A percentile compares a stretch with the other conserved stretches of the same genome.
phyloP scores from a whole-genome alignment of 2,113 vertebrate species.

The Delphinapterus leucas region DNA sequence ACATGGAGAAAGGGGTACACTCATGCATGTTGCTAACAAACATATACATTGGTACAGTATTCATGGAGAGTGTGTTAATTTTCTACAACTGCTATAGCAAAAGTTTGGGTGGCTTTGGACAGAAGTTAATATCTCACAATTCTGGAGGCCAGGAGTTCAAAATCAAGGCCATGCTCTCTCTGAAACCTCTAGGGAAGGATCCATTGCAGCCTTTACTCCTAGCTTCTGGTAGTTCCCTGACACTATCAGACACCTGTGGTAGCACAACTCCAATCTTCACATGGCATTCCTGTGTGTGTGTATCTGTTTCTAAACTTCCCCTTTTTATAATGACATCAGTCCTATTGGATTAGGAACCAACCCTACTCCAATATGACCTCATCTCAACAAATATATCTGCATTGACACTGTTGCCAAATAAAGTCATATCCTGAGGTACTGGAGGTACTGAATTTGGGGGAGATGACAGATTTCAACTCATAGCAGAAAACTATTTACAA shows the following conservation, averaged over 20 bases:
- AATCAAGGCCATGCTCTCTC: not conserved
- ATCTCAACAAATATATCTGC: not conserved
- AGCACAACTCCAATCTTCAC: not conserved
- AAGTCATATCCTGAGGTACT: not conserved
- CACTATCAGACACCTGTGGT: not conserved
- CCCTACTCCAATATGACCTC: not conserved
- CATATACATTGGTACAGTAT: no score
- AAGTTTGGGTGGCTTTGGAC: not conserved
- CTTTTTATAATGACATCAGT: not conserved
- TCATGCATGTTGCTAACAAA: not conserved
- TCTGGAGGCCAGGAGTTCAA: not conserved
- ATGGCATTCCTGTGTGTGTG: accelerated
- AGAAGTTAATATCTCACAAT: not conserved
- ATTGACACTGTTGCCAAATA: not conserved
- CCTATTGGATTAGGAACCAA: not conserved
- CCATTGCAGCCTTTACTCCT: not conserved
- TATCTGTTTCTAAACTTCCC: not conserved
- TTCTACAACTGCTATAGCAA: no score
- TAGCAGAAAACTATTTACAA: not conserved
- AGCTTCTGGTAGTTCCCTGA: not conserved
- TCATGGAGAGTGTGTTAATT: not conserved
- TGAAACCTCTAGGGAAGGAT: not conserved
- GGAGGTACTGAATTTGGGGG: not conserved
- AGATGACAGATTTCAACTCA: not conserved
- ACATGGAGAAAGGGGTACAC: not conserved